These are phyloP conservation scores for Papilio elwesi DNA, from an alignment of 2,888 invertebrate species.

Conservation along the genomic window DNA sequence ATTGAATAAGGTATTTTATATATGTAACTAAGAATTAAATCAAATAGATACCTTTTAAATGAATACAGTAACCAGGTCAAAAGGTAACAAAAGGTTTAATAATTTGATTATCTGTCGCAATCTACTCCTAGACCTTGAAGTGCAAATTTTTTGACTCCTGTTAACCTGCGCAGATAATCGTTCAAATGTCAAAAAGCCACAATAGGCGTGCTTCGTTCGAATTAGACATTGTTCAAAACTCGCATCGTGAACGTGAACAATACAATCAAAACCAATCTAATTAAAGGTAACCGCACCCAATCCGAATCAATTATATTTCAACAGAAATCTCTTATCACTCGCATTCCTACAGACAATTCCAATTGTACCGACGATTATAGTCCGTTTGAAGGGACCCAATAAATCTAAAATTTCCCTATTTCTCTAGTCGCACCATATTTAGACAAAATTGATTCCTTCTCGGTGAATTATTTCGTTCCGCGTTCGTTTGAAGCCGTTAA, in stretches of 20 bases:
- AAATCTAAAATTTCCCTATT: slow-evolving; percentile 33
- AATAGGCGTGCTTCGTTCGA: slow-evolving; percentile 17
- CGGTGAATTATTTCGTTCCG: background rate
- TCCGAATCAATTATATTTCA: slow-evolving; percentile 54
- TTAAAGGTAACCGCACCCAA: slow-evolving; percentile 52
- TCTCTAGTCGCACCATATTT: slow-evolving; percentile 33
- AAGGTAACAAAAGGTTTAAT: slow-evolving; percentile 5
- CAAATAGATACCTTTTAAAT: background rate
- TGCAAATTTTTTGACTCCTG: background rate
- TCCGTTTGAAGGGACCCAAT: slow-evolving; percentile 22
- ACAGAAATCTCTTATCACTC: slow-evolving; percentile 49
- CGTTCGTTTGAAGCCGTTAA: slow-evolving; percentile 3
- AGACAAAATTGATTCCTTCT: slow-evolving; percentile 36
- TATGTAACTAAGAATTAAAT: background rate
- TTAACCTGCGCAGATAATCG: background rate
- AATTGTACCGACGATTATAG: slow-evolving; percentile 31
- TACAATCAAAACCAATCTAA: slow-evolving; percentile 39
- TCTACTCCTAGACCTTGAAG: slow-evolving; percentile 55
- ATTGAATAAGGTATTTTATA: background rate
- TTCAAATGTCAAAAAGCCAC: slow-evolving; percentile 24
- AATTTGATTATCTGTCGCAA: slow-evolving; percentile 47
- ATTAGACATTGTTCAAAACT: slow-evolving; percentile 21
- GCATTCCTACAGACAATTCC: slow-evolving; percentile 42
- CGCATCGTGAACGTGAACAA: slow-evolving; percentile 27
- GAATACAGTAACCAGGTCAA: background rate